Base-by-base conservation (phyloP, 2,797 vertebrate species). In the Pristis pectinata region DNA sequence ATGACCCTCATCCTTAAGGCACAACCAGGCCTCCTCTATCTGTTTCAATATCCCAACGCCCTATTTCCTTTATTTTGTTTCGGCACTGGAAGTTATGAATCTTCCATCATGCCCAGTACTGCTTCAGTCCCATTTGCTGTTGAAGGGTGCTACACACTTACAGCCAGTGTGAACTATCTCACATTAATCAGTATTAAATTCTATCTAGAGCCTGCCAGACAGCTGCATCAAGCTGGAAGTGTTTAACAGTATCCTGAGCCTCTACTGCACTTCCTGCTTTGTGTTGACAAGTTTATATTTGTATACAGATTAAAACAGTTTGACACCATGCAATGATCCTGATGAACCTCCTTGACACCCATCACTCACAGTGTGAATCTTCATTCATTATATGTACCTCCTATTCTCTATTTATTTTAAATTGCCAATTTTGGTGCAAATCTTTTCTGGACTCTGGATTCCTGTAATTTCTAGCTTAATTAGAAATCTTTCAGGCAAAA, bases 381-480 rank as follows among this genome's bases (percentile, higher is more conserved):
- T 37, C 7, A 19, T 15, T 6, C 59, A 0, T 15, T 22, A 10
- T 10, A 10, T 22, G n/a, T 3, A 9, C 59, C 41, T 27, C n/a
- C 56, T 11, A 61, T 24, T 56, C 34, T 53, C 27, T 37, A 61
- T 89, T 44, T 22, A 64, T 41, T 59, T 56, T 44, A 22, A 44
- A 67, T 91, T 67, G 59, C 8, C n/a, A 37, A 37, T 91, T 0
- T 37, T 37, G 59, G 70, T n/a, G 53, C 53, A 37, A 15, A 61
- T 61, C 30, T 34, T 17, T 6, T 9, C 61, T 22, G 15, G 7
- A 34, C 59, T 1, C 87, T 1, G 59, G n/a, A 91, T 91, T 91
- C 87, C 87, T 91, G 87, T 41, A 37, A 61, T 91, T 67, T 64
- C 19, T n/a, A 11, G 87, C 64, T 67, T 91, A 64, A 91, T 91